Percentiles rank a stretch among this genome's conserved stretches.
These are phyloP conservation scores for Littorina saxatilis DNA, from an alignment of 1,140 invertebrate species.

Conservation along the genomic window DNA sequence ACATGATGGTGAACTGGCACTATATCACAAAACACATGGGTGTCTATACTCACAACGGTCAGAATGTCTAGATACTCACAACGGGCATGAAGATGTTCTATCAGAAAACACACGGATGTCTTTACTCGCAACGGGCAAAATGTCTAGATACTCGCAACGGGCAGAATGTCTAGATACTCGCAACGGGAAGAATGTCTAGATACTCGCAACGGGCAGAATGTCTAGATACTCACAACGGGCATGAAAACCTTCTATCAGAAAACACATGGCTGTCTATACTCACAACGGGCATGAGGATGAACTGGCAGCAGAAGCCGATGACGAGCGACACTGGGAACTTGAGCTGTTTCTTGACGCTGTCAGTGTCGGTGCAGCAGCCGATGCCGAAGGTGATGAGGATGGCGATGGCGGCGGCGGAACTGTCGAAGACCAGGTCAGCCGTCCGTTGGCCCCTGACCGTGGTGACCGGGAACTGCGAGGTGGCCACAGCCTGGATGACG, in stretches of 20 bases:
- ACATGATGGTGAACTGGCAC: constrained; percentile 70
- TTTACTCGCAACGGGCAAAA: no score
- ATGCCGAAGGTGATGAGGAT: constrained; percentile 73
- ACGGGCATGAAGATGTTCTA: constrained; percentile 70
- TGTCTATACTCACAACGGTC: no score
- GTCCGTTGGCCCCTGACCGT: constrained; percentile 58
- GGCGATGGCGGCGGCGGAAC: constrained; percentile 66
- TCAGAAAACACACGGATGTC: no score
- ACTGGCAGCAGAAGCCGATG: constrained; percentile 69
- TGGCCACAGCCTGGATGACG: constrained; percentile 50
- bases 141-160: no score
- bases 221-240: constrained; percentile 73
- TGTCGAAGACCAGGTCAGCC: constrained; percentile 71
- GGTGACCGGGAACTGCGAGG: constrained; percentile 56
- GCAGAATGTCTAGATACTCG: no score
- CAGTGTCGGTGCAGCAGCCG: constrained; percentile 70
- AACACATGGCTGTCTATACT: constrained; percentile 48
- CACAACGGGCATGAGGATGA: constrained; percentile 73
- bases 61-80: no score
- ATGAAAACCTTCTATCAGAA: constrained; percentile 66
- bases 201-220: no score
- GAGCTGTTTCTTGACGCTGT: constrained; percentile 66
- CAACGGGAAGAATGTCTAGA: no score
- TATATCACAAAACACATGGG: no score
- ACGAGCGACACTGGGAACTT: constrained; percentile 69